Percentiles rank a stretch among this genome's conserved stretches.
phyloP scores from a whole-genome alignment of 2,113 vertebrate genomes.

The Petrocephalus microphthalmus region DNA sequence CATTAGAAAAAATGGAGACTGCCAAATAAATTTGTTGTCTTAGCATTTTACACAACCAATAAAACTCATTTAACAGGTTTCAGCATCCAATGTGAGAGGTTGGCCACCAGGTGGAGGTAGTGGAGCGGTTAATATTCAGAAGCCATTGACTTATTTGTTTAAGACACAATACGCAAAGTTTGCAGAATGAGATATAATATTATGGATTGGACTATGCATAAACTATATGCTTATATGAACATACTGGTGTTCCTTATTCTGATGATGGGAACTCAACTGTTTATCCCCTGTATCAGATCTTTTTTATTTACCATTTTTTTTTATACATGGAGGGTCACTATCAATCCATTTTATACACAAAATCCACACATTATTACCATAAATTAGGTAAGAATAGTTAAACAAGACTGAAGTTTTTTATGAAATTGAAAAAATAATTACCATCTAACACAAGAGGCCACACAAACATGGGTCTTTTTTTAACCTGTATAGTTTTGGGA shows the following conservation, averaged over 20 bases:
- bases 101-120: constrained; percentile 1
- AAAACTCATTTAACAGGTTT: background rate
- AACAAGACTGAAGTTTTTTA: background rate
- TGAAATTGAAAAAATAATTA: background rate
- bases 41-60: background rate
- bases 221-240: background rate
- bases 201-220: background rate
- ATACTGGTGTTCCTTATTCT: background rate
- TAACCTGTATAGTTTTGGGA: background rate
- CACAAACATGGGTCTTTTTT: background rate
- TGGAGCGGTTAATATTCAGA: background rate
- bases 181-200: background rate
- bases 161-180: background rate
- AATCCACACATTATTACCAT: background rate
- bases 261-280: background rate
- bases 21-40: background rate
- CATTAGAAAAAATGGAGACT: constrained; percentile 27
- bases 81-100: background rate
- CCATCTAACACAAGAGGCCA: background rate
- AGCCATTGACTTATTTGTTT: background rate
- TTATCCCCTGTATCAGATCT: background rate
- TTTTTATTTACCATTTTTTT: background rate
- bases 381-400: background rate
- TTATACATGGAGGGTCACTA: background rate
- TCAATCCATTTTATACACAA: background rate